phyloP scores from a whole-genome alignment of 1,140 invertebrate species.

The Lepidostoma basale region DNA sequence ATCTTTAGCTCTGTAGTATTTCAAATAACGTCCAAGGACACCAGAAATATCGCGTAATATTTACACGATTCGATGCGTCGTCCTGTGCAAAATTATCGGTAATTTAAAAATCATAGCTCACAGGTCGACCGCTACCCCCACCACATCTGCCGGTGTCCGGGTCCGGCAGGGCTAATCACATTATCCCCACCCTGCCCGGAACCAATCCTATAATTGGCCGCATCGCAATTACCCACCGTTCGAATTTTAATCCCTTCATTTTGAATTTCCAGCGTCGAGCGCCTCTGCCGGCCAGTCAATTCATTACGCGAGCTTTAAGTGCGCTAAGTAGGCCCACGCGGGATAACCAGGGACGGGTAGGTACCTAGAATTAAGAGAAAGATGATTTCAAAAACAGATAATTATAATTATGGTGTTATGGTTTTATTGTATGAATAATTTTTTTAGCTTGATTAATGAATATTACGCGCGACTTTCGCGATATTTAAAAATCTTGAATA shows the following conservation, averaged over 20 bases:
- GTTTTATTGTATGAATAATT: too few relatives aligned
- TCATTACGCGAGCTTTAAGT: constrained; percentile 17
- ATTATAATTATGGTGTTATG: too few relatives aligned
- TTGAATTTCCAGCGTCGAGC: constrained; percentile 21
- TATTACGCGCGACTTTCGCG: too few relatives aligned
- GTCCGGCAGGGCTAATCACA: constrained; percentile 2
- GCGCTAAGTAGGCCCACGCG: background rate
- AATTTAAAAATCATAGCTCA: background rate
- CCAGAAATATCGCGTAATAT: too few relatives aligned
- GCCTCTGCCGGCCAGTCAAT: constrained; percentile 7
- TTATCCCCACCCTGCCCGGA: constrained; percentile 20
- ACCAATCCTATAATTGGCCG: constrained; percentile 28
- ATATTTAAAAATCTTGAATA: too few relatives aligned
- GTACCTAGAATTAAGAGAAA: too few relatives aligned
- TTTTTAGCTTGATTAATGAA: too few relatives aligned
- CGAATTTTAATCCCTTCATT: constrained; percentile 33
- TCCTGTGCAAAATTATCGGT: background rate
- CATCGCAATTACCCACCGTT: constrained; percentile 29
- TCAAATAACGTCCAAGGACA: too few relatives aligned
- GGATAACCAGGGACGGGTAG: background rate
- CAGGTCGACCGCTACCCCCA: background rate
- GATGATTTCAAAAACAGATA: too few relatives aligned
- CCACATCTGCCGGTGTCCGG: background rate
- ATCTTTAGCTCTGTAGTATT: too few relatives aligned
- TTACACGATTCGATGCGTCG: background rate